Percentiles rank a stretch among this genome's conserved stretches.
phyloP scores from a whole-genome alignment of 23 tunicate species.

The Halocynthia roretzi region DNA sequence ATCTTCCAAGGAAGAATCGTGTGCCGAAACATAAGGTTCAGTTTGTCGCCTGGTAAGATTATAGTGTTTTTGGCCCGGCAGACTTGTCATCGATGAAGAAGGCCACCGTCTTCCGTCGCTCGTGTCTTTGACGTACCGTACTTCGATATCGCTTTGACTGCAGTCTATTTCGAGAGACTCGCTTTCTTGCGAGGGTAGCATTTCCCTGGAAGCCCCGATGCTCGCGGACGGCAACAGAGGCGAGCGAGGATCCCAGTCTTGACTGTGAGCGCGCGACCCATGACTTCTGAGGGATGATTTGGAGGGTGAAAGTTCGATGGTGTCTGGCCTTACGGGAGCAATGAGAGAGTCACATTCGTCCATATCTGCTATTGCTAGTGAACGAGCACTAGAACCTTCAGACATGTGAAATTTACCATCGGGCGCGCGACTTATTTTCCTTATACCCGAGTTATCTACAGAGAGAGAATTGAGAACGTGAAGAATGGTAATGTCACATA shows the following conservation, averaged over 20 bases:
- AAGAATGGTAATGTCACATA: too few species aligned
- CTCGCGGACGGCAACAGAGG: constrained; percentile 1
- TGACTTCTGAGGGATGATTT: not conserved
- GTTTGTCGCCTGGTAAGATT: constrained; percentile 12
- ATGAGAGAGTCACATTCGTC: not conserved
- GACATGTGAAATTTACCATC: constrained; percentile 71
- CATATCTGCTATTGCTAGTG: not conserved
- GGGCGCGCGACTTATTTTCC: constrained; percentile 46
- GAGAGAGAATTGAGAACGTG: too few species aligned
- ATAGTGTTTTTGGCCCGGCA: constrained; percentile 11
- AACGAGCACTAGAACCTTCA: not conserved
- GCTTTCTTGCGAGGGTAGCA: constrained; percentile 1
- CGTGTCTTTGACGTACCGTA: constrained; percentile 41
- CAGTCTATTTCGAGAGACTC: constrained; percentile 79
- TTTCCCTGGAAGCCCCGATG: not conserved
- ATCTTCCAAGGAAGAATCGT: constrained; percentile 2
- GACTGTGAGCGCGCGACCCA: constrained; percentile 3
- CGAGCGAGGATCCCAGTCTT: constrained; percentile 10
- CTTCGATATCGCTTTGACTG: constrained; percentile 85
- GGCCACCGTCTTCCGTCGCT: constrained; percentile 8
- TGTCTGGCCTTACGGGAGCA: not conserved
- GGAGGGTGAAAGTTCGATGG: not conserved
- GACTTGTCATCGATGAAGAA: constrained; percentile 13
- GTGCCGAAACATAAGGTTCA: not conserved
- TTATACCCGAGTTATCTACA: not conserved